A percentile compares a stretch with the other conserved stretches of the same genome.
These are phyloP conservation scores for Microctonus brassicae DNA, from an alignment of 2,888 invertebrate genomes.

Conservation along the genomic window DNA sequence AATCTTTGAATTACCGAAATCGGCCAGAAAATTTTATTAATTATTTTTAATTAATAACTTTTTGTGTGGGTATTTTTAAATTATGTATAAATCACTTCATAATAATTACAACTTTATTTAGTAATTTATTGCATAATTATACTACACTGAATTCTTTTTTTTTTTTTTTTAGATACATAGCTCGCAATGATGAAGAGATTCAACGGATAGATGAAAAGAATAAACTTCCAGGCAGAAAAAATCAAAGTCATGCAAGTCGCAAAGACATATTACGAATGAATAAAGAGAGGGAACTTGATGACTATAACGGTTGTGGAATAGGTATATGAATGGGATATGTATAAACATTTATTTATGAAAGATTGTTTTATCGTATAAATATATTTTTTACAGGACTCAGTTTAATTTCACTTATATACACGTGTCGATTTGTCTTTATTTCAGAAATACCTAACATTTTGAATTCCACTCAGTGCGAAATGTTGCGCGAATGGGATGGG, in stretches of 20 bases:
- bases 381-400: neutral
- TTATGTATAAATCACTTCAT: too few species aligned
- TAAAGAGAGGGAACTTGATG: conserved; percentile 79
- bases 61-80: too few species aligned
- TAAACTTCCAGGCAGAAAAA: conserved; percentile 81
- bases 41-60: too few species aligned
- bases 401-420: conserved; percentile 27
- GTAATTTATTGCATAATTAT: too few species aligned
- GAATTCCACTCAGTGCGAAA: conserved; percentile 73
- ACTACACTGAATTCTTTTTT: too few species aligned
- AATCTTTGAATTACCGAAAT: too few species aligned
- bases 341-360: conserved; percentile 12
- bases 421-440: conserved; percentile 35
- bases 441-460: conserved; percentile 82
- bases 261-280: conserved; percentile 85
- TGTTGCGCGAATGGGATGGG: conserved; percentile 78
- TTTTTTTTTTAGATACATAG: conserved; percentile 71
- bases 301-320: conserved; percentile 83
- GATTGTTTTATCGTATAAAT: conserved; percentile 8
- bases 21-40: too few species aligned
- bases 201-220: conserved; percentile 85
- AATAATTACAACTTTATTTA: too few species aligned
- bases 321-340: conserved; percentile 57
- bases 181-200: conserved; percentile 82
- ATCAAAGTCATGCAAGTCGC: conserved; percentile 84